phyloP scores from a whole-genome alignment of 2,797 vertebrate species.

The Chelonia mydas region DNA sequence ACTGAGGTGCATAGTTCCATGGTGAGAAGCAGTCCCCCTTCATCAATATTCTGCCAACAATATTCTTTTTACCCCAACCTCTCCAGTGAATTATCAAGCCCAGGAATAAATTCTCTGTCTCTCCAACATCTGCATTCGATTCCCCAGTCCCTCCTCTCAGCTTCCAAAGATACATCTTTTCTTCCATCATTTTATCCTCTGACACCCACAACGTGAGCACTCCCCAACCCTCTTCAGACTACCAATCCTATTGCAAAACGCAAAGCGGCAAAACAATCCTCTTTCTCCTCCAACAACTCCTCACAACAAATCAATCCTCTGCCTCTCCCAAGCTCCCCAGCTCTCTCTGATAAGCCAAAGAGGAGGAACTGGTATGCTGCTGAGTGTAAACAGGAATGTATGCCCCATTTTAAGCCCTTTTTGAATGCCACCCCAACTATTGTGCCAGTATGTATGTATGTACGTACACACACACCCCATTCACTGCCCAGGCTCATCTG shows the following conservation, averaged over 20 bases:
- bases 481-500: too few species aligned
- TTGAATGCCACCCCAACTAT: too few species aligned
- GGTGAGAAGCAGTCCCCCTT: not conserved
- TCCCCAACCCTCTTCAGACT: not conserved
- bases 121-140: conserved; percentile 26
- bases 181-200: conserved; percentile 28
- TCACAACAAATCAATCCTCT: conserved; percentile 47
- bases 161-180: not conserved
- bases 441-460: too few species aligned
- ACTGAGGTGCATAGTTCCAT: not conserved
- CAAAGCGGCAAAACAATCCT: conserved; percentile 29
- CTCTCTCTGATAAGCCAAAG: not conserved
- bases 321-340: not conserved
- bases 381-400: not conserved
- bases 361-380: not conserved
- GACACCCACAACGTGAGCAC: conserved; percentile 1
- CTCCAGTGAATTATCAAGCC: not conserved
- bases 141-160: conserved; percentile 2
- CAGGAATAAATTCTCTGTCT: not conserved
- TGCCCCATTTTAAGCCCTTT: too few species aligned
- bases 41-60: conserved; percentile 18
- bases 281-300: conserved; percentile 47
- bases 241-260: not conserved
- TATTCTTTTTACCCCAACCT: conserved; percentile 20
- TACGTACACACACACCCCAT: too few species aligned